Evolutionary conservation across 2,113 vertebrate genomes (phyloP).

Genomic region (Scatophagus argus): DNA sequence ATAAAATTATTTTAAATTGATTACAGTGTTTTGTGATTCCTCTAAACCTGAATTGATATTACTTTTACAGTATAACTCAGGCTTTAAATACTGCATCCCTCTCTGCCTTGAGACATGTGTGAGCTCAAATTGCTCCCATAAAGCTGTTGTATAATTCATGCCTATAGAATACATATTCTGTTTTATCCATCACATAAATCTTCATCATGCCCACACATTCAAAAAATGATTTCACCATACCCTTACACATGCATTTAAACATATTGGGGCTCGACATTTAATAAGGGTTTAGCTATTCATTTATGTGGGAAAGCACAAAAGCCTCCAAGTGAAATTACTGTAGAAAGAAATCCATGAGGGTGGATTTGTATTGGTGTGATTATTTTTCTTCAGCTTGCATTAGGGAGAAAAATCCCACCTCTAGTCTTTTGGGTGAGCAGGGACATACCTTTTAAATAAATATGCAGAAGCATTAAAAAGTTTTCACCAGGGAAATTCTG

Average conservation of each 20-base stretch:
- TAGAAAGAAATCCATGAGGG: constrained; percentile 40
- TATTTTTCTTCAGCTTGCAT: constrained; percentile 49
- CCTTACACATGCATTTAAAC: constrained; percentile 44
- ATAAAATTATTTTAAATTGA: constrained; percentile 13
- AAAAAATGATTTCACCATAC: constrained; percentile 39
- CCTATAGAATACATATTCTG: constrained; percentile 57
- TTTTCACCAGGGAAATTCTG: constrained; percentile 37
- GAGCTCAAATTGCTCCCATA: constrained; percentile 23
- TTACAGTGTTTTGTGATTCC: neutral
- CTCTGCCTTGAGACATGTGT: constrained; percentile 21
- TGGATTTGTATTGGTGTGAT: constrained; percentile 30
- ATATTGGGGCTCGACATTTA: constrained; percentile 32
- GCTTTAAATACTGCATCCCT: constrained; percentile 1
- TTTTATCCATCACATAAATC: constrained; percentile 61
- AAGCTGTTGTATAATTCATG: constrained; percentile 66
- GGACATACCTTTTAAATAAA: constrained; percentile 33
- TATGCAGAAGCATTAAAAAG: constrained; percentile 36
- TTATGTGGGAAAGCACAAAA: constrained; percentile 43
- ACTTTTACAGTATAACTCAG: neutral
- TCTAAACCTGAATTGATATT: constrained; percentile 19
- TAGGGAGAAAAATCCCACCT: constrained; percentile 23
- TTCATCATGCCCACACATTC: constrained; percentile 60
- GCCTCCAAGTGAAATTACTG: constrained; percentile 35
- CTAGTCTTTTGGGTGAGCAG: neutral
- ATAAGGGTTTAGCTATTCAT: constrained; percentile 47